These are phyloP conservation scores for Anabas testudineus DNA, from an alignment of 2,797 vertebrate genomes.

Conservation along the genomic window DNA sequence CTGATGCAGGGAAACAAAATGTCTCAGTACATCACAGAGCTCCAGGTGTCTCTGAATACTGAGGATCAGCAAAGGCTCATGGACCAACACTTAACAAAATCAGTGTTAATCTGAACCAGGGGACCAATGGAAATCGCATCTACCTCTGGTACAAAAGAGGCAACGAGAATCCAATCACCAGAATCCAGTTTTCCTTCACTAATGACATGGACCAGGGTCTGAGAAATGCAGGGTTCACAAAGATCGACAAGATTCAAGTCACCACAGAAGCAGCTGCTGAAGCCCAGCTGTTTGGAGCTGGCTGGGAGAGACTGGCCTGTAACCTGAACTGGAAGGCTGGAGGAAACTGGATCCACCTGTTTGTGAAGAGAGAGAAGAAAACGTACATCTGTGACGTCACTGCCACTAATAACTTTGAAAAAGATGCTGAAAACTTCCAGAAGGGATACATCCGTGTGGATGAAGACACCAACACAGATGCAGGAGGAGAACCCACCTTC, in stretches of 20 bases:
- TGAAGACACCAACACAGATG: background rate
- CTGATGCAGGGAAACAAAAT: slow-evolving; percentile 17
- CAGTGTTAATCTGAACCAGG: slow-evolving; percentile 22
- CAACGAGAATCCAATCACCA: background rate
- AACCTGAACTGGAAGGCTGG: background rate
- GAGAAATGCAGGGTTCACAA: background rate
- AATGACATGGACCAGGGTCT: background rate
- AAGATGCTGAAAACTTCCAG: accelerated
- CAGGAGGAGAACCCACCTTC: background rate
- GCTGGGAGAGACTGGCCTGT: slow-evolving; percentile 17
- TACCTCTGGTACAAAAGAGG: slow-evolving; percentile 28
- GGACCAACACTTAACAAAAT: too few relatives aligned
- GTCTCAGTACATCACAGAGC: background rate
- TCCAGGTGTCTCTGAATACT: background rate
- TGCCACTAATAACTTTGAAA: background rate
- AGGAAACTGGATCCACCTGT: background rate
- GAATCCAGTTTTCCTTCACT: slow-evolving; percentile 10
- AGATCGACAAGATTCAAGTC: background rate
- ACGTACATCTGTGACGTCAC: slow-evolving; percentile 23
- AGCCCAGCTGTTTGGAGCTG: accelerated
- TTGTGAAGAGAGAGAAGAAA: slow-evolving; percentile 19
- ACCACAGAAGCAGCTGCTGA: background rate
- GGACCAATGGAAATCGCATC: background rate
- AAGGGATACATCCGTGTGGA: slow-evolving; percentile 11
- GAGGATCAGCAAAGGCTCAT: too few relatives aligned